A percentile compares a stretch with the other conserved stretches of the same genome.
These are phyloP conservation scores for Clamator glandarius DNA, from an alignment of 2,797 vertebrate species.

Conservation along the genomic window DNA sequence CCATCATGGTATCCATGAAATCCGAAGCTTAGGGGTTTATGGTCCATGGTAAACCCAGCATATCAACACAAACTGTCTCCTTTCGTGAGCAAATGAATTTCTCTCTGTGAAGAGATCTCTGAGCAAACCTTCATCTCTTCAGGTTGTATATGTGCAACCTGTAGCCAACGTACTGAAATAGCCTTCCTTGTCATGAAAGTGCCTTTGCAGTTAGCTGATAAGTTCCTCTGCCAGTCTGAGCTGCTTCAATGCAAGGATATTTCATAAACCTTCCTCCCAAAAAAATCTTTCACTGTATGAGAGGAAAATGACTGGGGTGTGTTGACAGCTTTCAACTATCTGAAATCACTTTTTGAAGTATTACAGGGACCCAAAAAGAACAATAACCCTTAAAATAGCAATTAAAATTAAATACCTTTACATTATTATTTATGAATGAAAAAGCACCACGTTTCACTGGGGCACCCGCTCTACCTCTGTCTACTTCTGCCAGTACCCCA, in stretches of 20 bases:
- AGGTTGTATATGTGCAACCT: neutral
- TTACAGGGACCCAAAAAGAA: slow-evolving; percentile 1
- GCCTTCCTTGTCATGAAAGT: neutral
- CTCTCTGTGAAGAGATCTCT: neutral
- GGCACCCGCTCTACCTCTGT: neutral
- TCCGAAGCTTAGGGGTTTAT: neutral
- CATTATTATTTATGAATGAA: neutral
- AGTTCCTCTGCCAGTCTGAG: neutral
- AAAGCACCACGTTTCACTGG: neutral
- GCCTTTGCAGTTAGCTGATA: neutral
- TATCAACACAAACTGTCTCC: neutral
- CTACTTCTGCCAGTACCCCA: neutral
- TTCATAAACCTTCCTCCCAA: neutral
- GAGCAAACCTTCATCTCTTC: neutral
- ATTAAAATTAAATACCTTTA: neutral
- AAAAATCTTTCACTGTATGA: neutral
- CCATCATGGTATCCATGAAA: neutral
- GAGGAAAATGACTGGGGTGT: slow-evolving; percentile 1
- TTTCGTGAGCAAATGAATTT: neutral
- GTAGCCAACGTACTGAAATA: neutral
- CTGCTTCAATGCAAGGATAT: neutral
- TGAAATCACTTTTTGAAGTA: slow-evolving; percentile 3
- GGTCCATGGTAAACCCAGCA: neutral
- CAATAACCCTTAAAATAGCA: slow-evolving; percentile 29
- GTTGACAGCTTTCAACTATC: slow-evolving; percentile 8